These are phyloP conservation scores for Merodon equestris DNA, from an alignment of 2,888 invertebrate species.

Conservation along the genomic window DNA sequence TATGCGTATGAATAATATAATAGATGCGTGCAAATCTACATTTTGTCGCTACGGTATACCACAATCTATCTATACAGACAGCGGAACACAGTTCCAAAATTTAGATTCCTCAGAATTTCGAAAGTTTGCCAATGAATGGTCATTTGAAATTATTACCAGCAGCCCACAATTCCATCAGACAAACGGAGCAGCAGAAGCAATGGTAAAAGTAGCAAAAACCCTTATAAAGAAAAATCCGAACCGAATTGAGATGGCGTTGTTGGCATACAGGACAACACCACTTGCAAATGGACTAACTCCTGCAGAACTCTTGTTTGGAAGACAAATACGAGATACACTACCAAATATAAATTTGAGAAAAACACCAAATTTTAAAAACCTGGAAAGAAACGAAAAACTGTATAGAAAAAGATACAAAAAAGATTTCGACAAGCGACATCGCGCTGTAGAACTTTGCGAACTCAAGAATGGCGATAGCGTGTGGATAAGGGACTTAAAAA, in stretches of 20 bases:
- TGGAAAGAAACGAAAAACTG: neutral
- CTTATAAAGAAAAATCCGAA: neutral
- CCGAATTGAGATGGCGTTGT: neutral
- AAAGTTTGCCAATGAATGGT: constrained; percentile 10
- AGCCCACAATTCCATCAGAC: constrained; percentile 19
- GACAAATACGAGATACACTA: too few species aligned
- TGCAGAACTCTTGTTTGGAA: too few species aligned
- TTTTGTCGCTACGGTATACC: constrained; percentile 12
- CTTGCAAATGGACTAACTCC: too few species aligned
- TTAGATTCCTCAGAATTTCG: neutral
- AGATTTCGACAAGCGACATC: constrained; percentile 9
- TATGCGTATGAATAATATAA: constrained; percentile 5
- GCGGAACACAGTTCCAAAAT: constrained; percentile 18
- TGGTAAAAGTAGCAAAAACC: constrained; percentile 11
- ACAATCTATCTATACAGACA: constrained; percentile 1
- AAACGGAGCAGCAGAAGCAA: constrained; percentile 21
- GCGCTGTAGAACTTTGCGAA: neutral
- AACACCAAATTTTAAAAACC: neutral
- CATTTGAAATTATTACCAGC: neutral
- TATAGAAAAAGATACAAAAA: constrained; percentile 1
- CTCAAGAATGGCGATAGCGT: constrained; percentile 4
- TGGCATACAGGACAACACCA: neutral
- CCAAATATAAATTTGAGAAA: constrained; percentile 1
- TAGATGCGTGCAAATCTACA: constrained; percentile 3
- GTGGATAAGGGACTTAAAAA: constrained; percentile 5